Percentiles rank a stretch among this genome's conserved stretches.
These are phyloP conservation scores for Micronycteris hirsuta DNA, from an alignment of 2,113 vertebrate species.

Conservation along the genomic window DNA sequence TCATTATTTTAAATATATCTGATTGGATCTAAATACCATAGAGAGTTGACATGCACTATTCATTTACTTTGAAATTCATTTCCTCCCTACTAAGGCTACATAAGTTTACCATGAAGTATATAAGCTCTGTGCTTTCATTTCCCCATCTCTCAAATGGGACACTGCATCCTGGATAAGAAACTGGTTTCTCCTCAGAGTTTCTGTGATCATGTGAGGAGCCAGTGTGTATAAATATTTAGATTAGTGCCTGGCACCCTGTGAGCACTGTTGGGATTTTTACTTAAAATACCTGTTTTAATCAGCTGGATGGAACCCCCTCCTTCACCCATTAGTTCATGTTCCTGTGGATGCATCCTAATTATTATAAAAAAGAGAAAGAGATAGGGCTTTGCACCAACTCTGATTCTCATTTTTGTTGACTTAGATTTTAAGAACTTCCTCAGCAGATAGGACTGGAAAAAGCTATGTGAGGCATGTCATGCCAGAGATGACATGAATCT, in stretches of 20 bases:
- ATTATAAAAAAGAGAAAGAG: not conserved
- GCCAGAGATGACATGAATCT: not conserved
- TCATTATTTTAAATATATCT: not conserved
- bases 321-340: not conserved
- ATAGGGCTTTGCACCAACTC: not conserved
- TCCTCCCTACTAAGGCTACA: not conserved
- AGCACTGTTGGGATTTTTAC: not conserved
- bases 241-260: not conserved
- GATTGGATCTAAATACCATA: not conserved
- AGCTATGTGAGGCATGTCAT: not conserved
- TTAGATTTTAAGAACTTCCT: not conserved
- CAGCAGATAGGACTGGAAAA: not conserved
- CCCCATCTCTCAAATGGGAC: not conserved
- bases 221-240: not conserved
- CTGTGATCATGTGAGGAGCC: not conserved
- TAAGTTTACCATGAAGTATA: not conserved
- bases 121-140: not conserved
- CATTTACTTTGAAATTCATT: not conserved
- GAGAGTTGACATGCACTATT: not conserved
- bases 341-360: not conserved
- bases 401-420: not conserved
- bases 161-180: too few species aligned
- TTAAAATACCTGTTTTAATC: not conserved
- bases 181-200: not conserved
- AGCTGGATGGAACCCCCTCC: not conserved